Conservation (phyloP, 1,140 invertebrate genomes). For the Octopus sinensis region DNA sequence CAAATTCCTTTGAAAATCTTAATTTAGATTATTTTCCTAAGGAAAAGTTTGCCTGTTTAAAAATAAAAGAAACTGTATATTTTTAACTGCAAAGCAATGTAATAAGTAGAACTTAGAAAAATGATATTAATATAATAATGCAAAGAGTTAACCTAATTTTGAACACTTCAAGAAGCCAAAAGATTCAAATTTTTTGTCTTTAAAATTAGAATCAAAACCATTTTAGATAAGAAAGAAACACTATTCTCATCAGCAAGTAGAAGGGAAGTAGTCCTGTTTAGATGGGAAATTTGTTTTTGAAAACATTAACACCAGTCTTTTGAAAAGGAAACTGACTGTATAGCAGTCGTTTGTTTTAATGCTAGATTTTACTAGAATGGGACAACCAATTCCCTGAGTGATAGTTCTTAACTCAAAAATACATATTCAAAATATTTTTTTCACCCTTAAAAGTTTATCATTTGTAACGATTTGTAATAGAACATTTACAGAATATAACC, state of each 20-base stretch:
- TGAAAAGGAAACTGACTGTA: background rate
- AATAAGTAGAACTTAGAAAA: too few relatives aligned
- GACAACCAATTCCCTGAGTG: constrained; percentile 4
- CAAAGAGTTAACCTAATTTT: background rate
- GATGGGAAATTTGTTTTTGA: background rate
- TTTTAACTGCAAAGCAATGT: too few relatives aligned
- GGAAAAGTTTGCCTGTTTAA: too few relatives aligned
- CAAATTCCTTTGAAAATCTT: too few relatives aligned
- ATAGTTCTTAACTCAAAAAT: background rate
- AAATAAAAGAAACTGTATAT: too few relatives aligned
- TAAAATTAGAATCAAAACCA: constrained; percentile 21
- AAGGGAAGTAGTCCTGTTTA: constrained; percentile 3
- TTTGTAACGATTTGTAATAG: too few relatives aligned
- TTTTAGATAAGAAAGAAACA: constrained; percentile 17
- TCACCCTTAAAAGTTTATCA: too few relatives aligned
- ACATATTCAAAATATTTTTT: too few relatives aligned
- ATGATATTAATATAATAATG: too few relatives aligned
- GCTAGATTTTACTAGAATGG: constrained; percentile 4
- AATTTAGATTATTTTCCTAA: too few relatives aligned
- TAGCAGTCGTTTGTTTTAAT: background rate
- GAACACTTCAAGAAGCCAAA: constrained; percentile 16
- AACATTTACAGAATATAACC: too few relatives aligned
- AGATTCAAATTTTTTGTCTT: constrained; percentile 8
- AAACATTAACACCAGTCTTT: background rate
- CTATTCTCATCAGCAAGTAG: constrained; percentile 7